Conservation (phyloP, 2,797 vertebrate species). For the Triplophysa bombifrons region DNA sequence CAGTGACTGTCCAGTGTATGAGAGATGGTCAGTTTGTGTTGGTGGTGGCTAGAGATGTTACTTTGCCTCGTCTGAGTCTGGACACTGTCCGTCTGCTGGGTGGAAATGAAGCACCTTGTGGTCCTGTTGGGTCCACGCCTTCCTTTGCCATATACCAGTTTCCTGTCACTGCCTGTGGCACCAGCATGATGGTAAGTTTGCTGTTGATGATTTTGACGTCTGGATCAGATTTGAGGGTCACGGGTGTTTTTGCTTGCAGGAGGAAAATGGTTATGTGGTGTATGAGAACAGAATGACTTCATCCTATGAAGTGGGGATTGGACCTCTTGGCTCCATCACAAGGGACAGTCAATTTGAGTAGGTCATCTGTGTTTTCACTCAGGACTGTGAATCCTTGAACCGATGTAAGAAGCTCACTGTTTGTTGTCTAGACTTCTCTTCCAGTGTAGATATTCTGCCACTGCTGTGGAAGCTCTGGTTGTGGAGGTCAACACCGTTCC, state of each 20-base stretch:
- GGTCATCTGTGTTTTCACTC: slow-evolving; percentile 21
- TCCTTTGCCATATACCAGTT: slow-evolving; percentile 72
- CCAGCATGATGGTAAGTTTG: slow-evolving; percentile 58
- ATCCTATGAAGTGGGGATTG: slow-evolving; percentile 60
- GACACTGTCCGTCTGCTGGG: slow-evolving; percentile 57
- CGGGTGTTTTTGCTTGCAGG: slow-evolving; percentile 50
- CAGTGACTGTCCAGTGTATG: slow-evolving; percentile 77
- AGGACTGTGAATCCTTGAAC: not conserved
- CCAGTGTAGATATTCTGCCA: slow-evolving; percentile 67
- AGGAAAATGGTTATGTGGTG: slow-evolving; percentile 59
- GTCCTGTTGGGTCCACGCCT: slow-evolving; percentile 55
- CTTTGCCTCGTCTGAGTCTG: slow-evolving; percentile 65
- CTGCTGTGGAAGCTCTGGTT: slow-evolving; percentile 58
- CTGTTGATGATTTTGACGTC: not conserved
- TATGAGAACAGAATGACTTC: slow-evolving; percentile 71
- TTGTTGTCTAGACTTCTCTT: slow-evolving; percentile 59
- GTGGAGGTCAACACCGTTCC: slow-evolving; percentile 57
- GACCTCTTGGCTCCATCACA: slow-evolving; percentile 64
- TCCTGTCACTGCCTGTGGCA: slow-evolving; percentile 64
- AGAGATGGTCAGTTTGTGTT: slow-evolving; percentile 73
- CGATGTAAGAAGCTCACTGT: not conserved
- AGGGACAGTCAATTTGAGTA: slow-evolving; percentile 64
- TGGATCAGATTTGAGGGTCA: not conserved
- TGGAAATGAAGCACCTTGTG: slow-evolving; percentile 43
- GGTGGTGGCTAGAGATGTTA: slow-evolving; percentile 70